Conservation (phyloP, 37 sponge, comb jelly and placozoan genomes). For the Beroe forskalii region DNA sequence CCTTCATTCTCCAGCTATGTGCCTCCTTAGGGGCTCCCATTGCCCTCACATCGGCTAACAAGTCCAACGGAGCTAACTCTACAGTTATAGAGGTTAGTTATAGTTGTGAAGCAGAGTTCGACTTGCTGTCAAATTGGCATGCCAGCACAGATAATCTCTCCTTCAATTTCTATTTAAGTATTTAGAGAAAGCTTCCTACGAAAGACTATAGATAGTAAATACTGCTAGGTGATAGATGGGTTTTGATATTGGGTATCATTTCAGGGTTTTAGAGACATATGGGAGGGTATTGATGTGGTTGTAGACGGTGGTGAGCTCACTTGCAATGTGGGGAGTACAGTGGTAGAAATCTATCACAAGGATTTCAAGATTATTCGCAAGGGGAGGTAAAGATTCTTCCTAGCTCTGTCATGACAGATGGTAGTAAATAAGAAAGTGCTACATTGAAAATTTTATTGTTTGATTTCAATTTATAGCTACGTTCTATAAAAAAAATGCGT, state of each 20-base stretch:
- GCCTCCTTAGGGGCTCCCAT: conserved; percentile 71
- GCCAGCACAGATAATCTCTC: too few relatives aligned
- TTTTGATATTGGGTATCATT: too few relatives aligned
- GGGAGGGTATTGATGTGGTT: conserved; percentile 78
- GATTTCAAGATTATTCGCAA: background rate
- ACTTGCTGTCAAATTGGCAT: background rate
- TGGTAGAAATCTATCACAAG: conserved; percentile 2
- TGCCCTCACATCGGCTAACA: conserved; percentile 95
- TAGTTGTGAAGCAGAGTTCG: background rate
- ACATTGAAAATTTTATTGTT: too few relatives aligned
- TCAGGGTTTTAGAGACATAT: conserved; percentile 85
- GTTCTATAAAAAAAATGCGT: too few relatives aligned
- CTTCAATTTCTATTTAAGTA: too few relatives aligned
- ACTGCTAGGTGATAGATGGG: too few relatives aligned
- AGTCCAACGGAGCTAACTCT: conserved; percentile 14
- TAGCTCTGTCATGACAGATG: too few relatives aligned
- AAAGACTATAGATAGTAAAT: too few relatives aligned
- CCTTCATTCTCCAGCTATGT: conserved; percentile 74
- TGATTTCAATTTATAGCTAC: too few relatives aligned
- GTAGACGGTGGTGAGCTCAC: conserved; percentile 78
- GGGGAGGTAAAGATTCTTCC: too few relatives aligned
- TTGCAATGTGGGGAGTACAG: conserved; percentile 13
- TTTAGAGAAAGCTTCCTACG: too few relatives aligned
- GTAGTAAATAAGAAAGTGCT: too few relatives aligned
- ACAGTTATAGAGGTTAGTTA: conserved; percentile 16